Conservation (phyloP, 1,140 invertebrate species). For the Megathymus violae region DNA sequence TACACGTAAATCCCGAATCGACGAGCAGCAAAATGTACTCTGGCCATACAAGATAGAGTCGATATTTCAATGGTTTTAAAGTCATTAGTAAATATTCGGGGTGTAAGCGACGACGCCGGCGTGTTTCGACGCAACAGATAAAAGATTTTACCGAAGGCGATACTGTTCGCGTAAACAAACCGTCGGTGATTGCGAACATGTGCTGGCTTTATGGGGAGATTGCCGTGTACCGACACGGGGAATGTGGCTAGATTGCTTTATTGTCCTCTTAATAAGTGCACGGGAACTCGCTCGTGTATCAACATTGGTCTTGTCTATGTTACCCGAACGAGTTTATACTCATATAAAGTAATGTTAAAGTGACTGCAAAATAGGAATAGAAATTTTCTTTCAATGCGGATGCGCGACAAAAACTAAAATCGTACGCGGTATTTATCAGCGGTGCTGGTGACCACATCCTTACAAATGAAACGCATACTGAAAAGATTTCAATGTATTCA, state of each 20-base stretch:
- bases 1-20: too few relatives aligned
- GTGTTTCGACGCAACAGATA: too few relatives aligned
- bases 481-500: too few relatives aligned
- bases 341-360: too few relatives aligned
- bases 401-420: too few relatives aligned
- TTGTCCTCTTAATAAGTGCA: constrained; percentile 10
- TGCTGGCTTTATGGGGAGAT: constrained; percentile 23
- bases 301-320: too few relatives aligned
- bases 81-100: constrained; percentile 16
- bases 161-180: constrained; percentile 12
- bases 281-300: not conserved
- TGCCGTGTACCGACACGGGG: constrained; percentile 9
- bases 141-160: constrained; percentile 26
- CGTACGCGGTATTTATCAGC: too few relatives aligned
- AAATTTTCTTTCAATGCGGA: too few relatives aligned
- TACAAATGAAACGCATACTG: too few relatives aligned
- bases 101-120: constrained; percentile 9
- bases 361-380: too few relatives aligned
- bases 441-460: too few relatives aligned
- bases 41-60: not conserved
- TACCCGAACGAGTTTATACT: too few relatives aligned
- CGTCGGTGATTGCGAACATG: constrained; percentile 21
- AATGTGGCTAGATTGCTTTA: constrained; percentile 12
- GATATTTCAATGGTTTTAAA: not conserved
- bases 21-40: not conserved